A percentile compares a stretch with the other conserved stretches of the same genome.
Evolutionary conservation across 2,797 vertebrate species (phyloP).

Genomic region (Karalla daura): DNA sequence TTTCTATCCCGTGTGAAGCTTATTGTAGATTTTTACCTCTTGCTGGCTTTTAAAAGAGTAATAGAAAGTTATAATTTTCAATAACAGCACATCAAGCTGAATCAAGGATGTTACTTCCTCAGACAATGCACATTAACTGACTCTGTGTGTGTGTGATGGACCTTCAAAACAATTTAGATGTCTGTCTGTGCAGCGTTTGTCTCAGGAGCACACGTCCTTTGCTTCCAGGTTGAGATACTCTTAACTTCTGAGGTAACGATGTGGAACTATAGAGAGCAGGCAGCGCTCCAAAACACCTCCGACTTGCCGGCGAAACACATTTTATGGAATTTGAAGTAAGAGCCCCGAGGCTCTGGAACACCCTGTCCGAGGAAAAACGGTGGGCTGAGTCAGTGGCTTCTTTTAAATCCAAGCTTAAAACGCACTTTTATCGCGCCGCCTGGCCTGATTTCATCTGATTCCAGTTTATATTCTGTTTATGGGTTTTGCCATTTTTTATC

Average conservation of each 20-base stretch:
- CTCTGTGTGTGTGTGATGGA: no score
- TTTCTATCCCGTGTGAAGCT: not conserved
- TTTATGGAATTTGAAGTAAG: not conserved
- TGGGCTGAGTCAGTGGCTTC: not conserved
- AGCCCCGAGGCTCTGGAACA: not conserved
- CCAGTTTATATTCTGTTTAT: not conserved
- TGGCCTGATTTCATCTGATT: not conserved
- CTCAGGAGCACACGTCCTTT: not conserved
- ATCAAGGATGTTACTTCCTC: not conserved
- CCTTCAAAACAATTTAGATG: not conserved
- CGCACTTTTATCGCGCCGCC: not conserved
- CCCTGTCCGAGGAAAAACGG: not conserved
- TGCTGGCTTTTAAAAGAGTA: not conserved
- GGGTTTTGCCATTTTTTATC: not conserved
- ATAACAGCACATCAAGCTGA: not conserved
- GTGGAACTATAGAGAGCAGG: not conserved
- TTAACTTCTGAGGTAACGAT: not conserved
- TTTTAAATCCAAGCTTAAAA: not conserved
- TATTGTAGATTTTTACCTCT: not conserved
- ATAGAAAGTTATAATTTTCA: not conserved
- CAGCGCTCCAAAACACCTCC: not conserved
- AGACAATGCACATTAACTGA: not conserved
- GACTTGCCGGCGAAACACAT: not conserved
- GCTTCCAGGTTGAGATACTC: not conserved
- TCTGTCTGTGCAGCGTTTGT: not conserved